A percentile compares a stretch with the other conserved stretches of the same genome.
Conservation (phyloP, 2,113 vertebrate species). For the Ctenomys sociabilis region DNA sequence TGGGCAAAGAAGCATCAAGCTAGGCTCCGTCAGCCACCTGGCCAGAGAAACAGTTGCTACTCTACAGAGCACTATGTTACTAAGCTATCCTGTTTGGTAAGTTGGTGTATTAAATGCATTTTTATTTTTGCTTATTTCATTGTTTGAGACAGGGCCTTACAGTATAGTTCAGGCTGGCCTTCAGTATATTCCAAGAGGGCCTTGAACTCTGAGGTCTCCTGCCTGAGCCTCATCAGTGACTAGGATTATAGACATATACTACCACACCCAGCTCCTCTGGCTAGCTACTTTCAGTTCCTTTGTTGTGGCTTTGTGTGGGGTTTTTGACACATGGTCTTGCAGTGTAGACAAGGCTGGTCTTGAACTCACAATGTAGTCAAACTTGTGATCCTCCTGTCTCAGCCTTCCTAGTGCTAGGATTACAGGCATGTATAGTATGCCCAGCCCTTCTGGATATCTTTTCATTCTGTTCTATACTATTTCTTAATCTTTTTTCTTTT, state of each 20-base stretch:
- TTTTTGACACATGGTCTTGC: background rate
- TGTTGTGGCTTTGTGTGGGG: background rate
- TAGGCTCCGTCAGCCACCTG: background rate
- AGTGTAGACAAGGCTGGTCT: no score
- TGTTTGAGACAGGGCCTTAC: background rate
- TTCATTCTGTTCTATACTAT: background rate
- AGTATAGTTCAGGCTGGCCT: background rate
- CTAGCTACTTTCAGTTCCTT: background rate
- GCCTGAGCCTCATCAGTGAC: background rate
- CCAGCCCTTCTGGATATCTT: background rate
- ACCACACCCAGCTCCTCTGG: background rate
- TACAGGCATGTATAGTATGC: background rate
- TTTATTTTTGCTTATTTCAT: background rate
- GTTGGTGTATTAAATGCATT: background rate
- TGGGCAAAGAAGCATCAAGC: background rate
- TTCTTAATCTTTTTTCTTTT: constrained; percentile 10
- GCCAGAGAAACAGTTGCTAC: background rate
- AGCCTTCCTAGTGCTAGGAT: background rate
- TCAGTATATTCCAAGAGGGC: background rate
- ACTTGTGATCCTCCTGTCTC: background rate
- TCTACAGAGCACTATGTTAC: background rate
- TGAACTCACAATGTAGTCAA: background rate
- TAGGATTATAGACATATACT: background rate
- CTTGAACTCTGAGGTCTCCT: background rate
- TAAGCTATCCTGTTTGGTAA: background rate